Base-by-base conservation (phyloP, 2,888 invertebrate species). In the Spodoptera exigua region DNA sequence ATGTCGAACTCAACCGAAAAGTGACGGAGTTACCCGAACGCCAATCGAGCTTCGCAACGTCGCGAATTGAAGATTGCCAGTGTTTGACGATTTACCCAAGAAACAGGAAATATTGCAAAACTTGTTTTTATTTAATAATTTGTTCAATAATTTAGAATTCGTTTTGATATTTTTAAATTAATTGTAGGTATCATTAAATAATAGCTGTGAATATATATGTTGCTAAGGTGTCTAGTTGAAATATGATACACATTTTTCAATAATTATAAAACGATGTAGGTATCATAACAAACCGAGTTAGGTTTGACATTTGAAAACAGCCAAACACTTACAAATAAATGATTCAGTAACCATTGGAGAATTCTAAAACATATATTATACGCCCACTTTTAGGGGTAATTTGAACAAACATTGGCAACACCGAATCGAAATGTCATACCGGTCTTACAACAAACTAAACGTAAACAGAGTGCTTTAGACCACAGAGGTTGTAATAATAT, bases 401-500 rank as follows among this genome's bases (percentile, higher is more conserved):
- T 39, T 32, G n/a, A 39, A 41, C 40, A 3, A 14, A 7, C 10
- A 2, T 11, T 55, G 35, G 69, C 61, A 72, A 61, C 32, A 55
- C 17, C 3, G 12, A 12, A 17, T 39, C 14, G 32, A 43, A 51
- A 5, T 63, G 40, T 54, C 64, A 68, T 32, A 45, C 9, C 9
- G 36, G 41, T 52, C 9, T 16, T 55, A 55, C 52, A n/a, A 27
- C 47, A 14, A 60, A 55, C 35, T 44, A 60, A 47, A 67, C 34
- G 55, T 40, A 67, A 51, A 53, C 40, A 51, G 18, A 70, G 54
- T 52, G 44, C 36, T 71, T 68, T 62, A 44, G 11, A 35, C 37
- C 11, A 46, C 56, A 60, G 47, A 44, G 34, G 18, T 44, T 40
- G 32, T 11, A 43, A 21, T 27, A 40, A 40, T 41, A 60, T 32